Evolutionary conservation across 2,797 vertebrate genomes (phyloP).

Genomic region (Liasis olivaceus): DNA sequence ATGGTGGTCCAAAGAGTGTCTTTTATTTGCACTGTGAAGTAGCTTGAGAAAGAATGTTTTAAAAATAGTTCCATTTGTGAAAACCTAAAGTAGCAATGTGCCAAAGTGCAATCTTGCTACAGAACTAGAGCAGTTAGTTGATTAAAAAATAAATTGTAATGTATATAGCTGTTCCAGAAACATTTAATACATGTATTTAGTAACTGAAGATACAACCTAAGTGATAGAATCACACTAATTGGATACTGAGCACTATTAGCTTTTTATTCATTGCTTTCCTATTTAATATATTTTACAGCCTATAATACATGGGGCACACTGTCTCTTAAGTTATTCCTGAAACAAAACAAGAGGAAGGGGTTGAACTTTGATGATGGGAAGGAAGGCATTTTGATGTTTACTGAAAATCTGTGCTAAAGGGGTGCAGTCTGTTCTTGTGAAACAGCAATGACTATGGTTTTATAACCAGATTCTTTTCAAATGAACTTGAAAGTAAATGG

Average conservation of each 20-base stretch:
- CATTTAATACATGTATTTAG: conserved; percentile 72
- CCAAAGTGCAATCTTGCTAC: conserved; percentile 49
- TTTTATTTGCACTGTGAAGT: conserved; percentile 81
- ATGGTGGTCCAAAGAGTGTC: conserved; percentile 81
- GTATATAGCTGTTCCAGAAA: conserved; percentile 60
- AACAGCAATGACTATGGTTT: neutral
- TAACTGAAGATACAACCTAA: conserved; percentile 70
- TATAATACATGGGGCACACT: conserved; percentile 51
- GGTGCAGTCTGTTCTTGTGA: conserved; percentile 11
- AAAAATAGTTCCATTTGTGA: conserved; percentile 61
- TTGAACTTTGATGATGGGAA: conserved; percentile 31
- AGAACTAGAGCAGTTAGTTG: conserved; percentile 59
- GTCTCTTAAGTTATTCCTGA: conserved; percentile 48
- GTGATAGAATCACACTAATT: conserved; percentile 58
- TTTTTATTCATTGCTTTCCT: conserved; percentile 62
- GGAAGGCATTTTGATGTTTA: conserved; percentile 44
- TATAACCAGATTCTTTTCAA: neutral
- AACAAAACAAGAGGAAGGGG: conserved; percentile 29
- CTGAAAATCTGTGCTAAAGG: conserved; percentile 14
- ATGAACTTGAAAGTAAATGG: conserved; percentile 33
- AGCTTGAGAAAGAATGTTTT: conserved; percentile 71
- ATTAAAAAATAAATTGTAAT: conserved; percentile 50
- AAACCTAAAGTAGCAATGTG: conserved; percentile 68
- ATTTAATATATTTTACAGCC: conserved; percentile 54
- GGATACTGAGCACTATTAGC: conserved; percentile 56